Base-by-base conservation (phyloP, 2,113 vertebrate genomes). In the Caloenas nicobarica region DNA sequence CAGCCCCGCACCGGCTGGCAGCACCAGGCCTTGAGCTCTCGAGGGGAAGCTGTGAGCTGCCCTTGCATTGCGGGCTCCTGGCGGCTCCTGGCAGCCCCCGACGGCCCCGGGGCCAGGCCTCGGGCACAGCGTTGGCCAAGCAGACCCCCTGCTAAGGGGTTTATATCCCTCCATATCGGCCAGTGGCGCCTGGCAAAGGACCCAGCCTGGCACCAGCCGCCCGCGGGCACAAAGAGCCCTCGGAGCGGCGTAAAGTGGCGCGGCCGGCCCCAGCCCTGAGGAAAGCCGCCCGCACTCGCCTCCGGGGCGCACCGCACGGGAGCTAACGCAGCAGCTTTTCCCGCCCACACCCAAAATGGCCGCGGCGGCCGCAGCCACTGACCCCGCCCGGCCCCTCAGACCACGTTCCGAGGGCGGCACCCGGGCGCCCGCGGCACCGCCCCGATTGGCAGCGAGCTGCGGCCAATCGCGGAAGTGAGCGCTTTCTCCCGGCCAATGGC, bases 231-330 rank as follows among this genome's bases (percentile, higher is more conserved):
- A 46, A 46, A 7, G 44, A 12, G 2, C 13, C 2, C 68, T 4
- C 1, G 0, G 2, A 0, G 19, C 6, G 0, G 5, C 4, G 0
- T 2, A 11, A 57, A 3, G 4, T 1, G 2, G 3, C 18, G 10
- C 17, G 2, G 5, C 14, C 38, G 21, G 6, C 18, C 5, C 3
- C 16, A 0, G 1, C 33, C 15, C 5, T 15, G 12, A 2, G 4
- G 2, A 3, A 0, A 17, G 1, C 61, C 25, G 7, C 25, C 22
- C 15, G 10, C 36, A 6, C 33, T 7, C 36, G 14, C 42, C 29
- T 10, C 12, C 44, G 8, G 1, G 4, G 10, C 29, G 7, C 42
- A 4, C 28, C 31, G 2, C 17, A 6, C 2, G 4, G 5, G 16
- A 4, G 2, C 4, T 5, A 7, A 1, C 3, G 13, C 3, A 6